Evolutionary conservation across 2,113 vertebrate genomes (phyloP).

Genomic region (Megatriorchis doriae): DNA sequence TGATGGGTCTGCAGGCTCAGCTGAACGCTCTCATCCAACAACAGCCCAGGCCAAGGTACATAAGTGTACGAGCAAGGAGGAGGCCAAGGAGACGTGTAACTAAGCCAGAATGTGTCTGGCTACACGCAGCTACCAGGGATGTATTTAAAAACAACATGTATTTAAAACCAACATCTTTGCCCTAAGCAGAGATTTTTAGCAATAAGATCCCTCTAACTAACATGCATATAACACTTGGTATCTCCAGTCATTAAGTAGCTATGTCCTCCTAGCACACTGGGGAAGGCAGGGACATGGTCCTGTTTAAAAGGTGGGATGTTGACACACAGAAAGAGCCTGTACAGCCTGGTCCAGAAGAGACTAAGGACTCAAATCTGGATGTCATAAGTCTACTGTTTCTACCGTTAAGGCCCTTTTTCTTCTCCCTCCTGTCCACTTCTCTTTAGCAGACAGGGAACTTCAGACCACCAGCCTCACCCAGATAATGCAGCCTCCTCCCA

Average conservation of each 20-base stretch:
- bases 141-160: not conserved
- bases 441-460: not conserved
- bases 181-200: not conserved
- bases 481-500: not conserved
- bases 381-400: not conserved
- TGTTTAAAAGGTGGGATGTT: not conserved
- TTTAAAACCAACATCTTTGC: not conserved
- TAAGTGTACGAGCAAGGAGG: fast-evolving
- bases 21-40: not conserved
- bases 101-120: not conserved
- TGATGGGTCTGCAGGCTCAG: not conserved
- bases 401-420: not conserved
- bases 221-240: not conserved
- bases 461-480: not conserved
- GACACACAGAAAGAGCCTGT: not conserved
- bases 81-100: not conserved
- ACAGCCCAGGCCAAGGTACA: not conserved
- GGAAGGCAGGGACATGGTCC: not conserved
- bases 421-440: not conserved
- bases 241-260: not conserved
- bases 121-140: not conserved
- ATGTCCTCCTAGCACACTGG: fast-evolving
- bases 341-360: not conserved
- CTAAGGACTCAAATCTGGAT: not conserved
- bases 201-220: not conserved